Base-by-base conservation (phyloP, 2,797 vertebrate species). In the Glyptemys insculpta region DNA sequence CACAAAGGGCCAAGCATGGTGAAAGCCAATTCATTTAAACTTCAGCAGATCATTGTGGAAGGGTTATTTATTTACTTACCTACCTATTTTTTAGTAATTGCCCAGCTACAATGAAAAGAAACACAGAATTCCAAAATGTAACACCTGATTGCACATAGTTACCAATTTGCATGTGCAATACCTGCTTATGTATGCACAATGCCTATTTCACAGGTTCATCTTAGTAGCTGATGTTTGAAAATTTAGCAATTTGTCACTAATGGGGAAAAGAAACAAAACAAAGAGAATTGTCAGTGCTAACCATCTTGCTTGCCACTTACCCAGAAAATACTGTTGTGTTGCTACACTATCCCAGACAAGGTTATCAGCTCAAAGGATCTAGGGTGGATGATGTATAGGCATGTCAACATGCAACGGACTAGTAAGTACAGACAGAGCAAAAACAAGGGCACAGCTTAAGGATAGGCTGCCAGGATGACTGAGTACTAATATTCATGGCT, bases 21-120 rank as follows among this genome's bases (percentile, higher is more conserved):
- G 52, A 83, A 84, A 83, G 15, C 37, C 57, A 86, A 80, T 44
- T 5, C 81, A 62, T 53, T 89, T 41, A 79, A 15, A 74, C 83
- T 27, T 44, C 59, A 82, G 5, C 23, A 53, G 9, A 15, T 16
- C 15, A 49, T 15, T 0, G 0, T 21, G 47, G 57, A 83, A 41
- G 12, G 3, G 5, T 21, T 37, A n/a, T 68, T 72, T 72, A 21
- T 37, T 72, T 72, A 37, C n/a, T 37, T 41, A 21, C n/a, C 16
- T 56, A 34, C 54, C 54, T 94, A 92, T 62, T 94, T 91, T 72
- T 12, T 11, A 27, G 8, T 44, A 3, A 81, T 91, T 92, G 41
- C 12, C 44, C 23, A 57, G 25, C 18, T 72, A 81, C 53, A 62
- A 76, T 12, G 81, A 57, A 83, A 92, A 84, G 31, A 76, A 84